A percentile compares a stretch with the other conserved stretches of the same genome.
phyloP scores from a whole-genome alignment of 1,140 invertebrate genomes.

The Melanaphis sacchari region DNA sequence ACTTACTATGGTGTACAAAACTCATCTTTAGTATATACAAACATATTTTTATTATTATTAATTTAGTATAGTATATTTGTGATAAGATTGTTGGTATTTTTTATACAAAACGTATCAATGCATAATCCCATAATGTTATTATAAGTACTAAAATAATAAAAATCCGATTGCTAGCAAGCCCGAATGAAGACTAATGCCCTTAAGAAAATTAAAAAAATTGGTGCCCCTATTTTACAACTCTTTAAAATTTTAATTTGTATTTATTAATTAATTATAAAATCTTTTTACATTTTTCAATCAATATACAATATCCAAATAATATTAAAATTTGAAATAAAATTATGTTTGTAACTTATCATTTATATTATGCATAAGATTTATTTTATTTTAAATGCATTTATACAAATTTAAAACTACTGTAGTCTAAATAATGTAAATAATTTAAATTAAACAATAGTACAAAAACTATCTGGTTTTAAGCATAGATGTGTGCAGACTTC shows the following conservation, averaged over 20 bases:
- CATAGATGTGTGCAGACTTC: no score
- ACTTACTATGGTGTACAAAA: neutral
- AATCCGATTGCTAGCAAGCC: neutral
- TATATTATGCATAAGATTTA: neutral
- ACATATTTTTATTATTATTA: neutral
- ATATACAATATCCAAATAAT: neutral
- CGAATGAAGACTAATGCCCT: neutral
- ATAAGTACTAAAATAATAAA: neutral
- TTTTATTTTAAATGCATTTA: neutral
- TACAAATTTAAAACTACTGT: neutral
- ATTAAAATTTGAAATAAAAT: neutral
- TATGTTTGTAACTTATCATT: no score
- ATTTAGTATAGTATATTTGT: neutral
- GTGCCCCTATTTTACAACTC: neutral
- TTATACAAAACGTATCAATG: neutral
- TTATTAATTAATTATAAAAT: neutral
- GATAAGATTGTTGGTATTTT: neutral
- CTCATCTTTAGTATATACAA: neutral
- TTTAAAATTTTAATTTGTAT: neutral
- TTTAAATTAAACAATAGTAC: neutral
- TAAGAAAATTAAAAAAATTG: neutral
- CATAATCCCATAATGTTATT: neutral
- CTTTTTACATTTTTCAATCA: neutral
- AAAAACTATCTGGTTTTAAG: neutral
- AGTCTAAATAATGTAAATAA: neutral